Base-by-base conservation (phyloP, 2,113 vertebrate genomes). In the Tringa solitaria region DNA sequence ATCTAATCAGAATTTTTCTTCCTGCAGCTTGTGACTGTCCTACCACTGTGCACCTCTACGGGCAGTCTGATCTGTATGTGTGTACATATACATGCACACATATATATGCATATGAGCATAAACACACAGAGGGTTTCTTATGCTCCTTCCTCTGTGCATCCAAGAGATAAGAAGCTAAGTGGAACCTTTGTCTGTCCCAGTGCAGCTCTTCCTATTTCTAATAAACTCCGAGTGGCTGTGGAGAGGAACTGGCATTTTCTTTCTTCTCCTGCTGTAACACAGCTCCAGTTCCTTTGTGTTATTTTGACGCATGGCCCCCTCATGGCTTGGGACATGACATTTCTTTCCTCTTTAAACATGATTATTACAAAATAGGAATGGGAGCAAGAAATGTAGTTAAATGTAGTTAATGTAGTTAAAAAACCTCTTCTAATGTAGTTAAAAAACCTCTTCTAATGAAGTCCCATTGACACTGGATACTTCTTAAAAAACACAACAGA, bases 401-500 rank as follows among this genome's bases (percentile, higher is more conserved):
- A n/a, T n/a, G n/a, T n/a, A n/a, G n/a, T n/a, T n/a, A n/a, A n/a
- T n/a, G n/a, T n/a, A n/a, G 45, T 51, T 63, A 20, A 57, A 74
- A 94, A 56, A 2, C 10, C 8, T 56, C 70, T 59, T 94, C 84
- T 87, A 72, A 57, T 79, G 65, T n/a, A n/a, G 45, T 51, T 63
- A 20, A 57, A 74, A 94, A 56, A 2, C 10, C 8, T 56, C 70
- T 59, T 94, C 84, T 87, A 72, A 57, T 79, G 65, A 87, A 80
- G 50, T 69, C 54, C 35, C 23, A 30, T 43, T 73, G 75, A 85
- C 50, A 17, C 41, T 88, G 82, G 67, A 30, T 94, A 69, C 69
- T 81, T 87, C 78, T 93, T 94, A 67, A 75, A 82, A 96, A 94
- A 10, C 45, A 56, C 28, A 83, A 22, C 70, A 69, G 60, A 94